These are phyloP conservation scores for Henicopernis longicauda DNA, from an alignment of 2,113 vertebrate species.

Conservation along the genomic window DNA sequence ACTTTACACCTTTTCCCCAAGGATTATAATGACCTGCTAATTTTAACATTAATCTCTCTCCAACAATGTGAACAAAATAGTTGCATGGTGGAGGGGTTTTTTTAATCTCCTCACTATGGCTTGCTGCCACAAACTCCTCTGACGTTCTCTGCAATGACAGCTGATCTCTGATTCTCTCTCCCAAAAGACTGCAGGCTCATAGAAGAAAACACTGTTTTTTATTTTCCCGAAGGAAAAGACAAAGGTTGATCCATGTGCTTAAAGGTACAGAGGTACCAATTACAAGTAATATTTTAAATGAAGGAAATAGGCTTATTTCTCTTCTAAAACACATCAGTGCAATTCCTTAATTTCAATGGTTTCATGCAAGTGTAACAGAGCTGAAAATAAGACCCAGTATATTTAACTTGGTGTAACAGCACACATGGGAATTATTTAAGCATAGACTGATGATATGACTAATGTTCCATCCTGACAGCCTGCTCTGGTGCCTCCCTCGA, in stretches of 20 bases:
- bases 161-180: not conserved
- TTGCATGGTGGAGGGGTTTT: not conserved
- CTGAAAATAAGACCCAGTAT: not conserved
- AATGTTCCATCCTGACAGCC: not conserved
- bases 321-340: not conserved
- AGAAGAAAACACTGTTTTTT: not conserved
- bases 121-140: not conserved
- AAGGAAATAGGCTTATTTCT: not conserved
- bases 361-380: not conserved
- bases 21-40: not conserved
- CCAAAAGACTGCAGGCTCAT: not conserved
- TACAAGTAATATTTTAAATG: not conserved
- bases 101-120: not conserved
- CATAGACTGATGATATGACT: not conserved
- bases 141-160: not conserved
- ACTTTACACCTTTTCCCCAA: not conserved
- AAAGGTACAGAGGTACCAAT: not conserved
- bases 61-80: not conserved
- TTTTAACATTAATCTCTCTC: not conserved
- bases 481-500: not conserved
- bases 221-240: not conserved
- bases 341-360: not conserved
- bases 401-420: not conserved
- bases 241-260: not conserved
- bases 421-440: conserved; percentile 6